Percentiles rank a stretch among this genome's conserved stretches.
Evolutionary conservation across 2,888 invertebrate genomes (phyloP).

Genomic region (Strigamia transsilvanica): DNA sequence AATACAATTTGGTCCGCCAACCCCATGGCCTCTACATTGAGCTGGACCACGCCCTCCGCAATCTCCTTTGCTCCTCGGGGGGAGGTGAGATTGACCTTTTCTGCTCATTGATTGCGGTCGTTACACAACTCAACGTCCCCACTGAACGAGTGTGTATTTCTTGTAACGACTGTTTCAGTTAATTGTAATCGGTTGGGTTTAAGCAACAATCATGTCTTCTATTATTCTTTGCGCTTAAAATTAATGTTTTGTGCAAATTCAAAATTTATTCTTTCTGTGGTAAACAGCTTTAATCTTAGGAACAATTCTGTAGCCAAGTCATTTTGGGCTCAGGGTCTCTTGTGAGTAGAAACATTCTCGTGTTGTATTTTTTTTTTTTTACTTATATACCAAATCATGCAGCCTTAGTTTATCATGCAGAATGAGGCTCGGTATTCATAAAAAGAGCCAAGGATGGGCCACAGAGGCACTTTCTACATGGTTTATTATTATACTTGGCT

Average conservation of each 20-base stretch:
- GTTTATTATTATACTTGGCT: conserved; percentile 47
- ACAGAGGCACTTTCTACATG: conserved; percentile 38
- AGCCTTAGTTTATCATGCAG: conserved; percentile 46
- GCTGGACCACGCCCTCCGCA: conserved; percentile 33
- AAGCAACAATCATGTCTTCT: neutral
- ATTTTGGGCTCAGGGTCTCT: conserved; percentile 30
- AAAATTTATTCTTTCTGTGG: neutral
- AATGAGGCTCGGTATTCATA: conserved; percentile 41
- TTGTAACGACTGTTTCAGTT: conserved; percentile 1
- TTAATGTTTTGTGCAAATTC: neutral
- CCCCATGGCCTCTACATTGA: conserved; percentile 35
- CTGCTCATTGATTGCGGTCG: conserved; percentile 45
- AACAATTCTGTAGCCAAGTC: conserved; percentile 13
- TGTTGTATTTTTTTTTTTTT: conserved; percentile 28
- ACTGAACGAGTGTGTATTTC: conserved; percentile 7
- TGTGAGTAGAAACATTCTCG: conserved; percentile 35
- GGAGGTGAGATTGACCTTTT: conserved; percentile 47
- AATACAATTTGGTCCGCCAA: conserved; percentile 46
- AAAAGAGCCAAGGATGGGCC: conserved; percentile 23
- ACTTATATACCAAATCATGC: conserved; percentile 40
- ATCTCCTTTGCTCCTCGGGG: conserved; percentile 46
- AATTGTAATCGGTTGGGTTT: conserved; percentile 3
- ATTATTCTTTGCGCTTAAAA: neutral
- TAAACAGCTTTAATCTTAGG: conserved; percentile 5
- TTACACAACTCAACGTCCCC: conserved; percentile 46